A percentile compares a stretch with the other conserved stretches of the same genome.
phyloP scores from a whole-genome alignment of 2,797 vertebrate species.

The Ispidina picta region DNA sequence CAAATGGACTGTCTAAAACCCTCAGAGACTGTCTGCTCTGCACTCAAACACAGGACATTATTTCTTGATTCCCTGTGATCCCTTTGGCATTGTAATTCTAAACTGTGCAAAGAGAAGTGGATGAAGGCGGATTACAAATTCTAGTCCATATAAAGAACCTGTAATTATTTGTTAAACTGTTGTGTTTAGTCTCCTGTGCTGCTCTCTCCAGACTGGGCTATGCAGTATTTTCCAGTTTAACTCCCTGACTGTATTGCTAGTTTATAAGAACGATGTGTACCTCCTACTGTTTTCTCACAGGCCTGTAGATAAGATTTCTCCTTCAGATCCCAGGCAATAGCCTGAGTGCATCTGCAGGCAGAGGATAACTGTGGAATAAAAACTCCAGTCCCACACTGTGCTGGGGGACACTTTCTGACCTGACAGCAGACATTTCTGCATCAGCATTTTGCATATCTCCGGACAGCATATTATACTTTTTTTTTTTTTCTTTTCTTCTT shows the following conservation, averaged over 20 bases:
- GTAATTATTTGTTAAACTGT: constrained; percentile 67
- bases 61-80: constrained; percentile 65
- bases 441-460: background rate
- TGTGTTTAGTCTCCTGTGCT: constrained; percentile 41
- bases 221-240: constrained; percentile 15
- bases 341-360: background rate
- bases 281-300: constrained; percentile 46
- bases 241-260: constrained; percentile 24
- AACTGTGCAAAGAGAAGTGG: constrained; percentile 59
- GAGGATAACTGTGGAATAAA: background rate
- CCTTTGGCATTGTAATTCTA: constrained; percentile 63
- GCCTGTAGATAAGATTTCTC: constrained; percentile 49
- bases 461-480: background rate
- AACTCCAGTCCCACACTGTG: background rate
- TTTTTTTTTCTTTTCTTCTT: background rate
- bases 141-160: constrained; percentile 37
- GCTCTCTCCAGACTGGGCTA: constrained; percentile 27
- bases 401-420: background rate
- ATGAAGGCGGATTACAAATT: constrained; percentile 61
- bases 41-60: constrained; percentile 58
- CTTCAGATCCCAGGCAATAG: constrained; percentile 28
- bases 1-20: constrained; percentile 47
- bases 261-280: background rate
- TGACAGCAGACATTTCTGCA: background rate
- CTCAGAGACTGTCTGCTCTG: constrained; percentile 52